Evolutionary conservation across 2,888 invertebrate species (phyloP), one percentile per base, ranked within the genome.

Genomic region (Spialia ferax): DNA sequence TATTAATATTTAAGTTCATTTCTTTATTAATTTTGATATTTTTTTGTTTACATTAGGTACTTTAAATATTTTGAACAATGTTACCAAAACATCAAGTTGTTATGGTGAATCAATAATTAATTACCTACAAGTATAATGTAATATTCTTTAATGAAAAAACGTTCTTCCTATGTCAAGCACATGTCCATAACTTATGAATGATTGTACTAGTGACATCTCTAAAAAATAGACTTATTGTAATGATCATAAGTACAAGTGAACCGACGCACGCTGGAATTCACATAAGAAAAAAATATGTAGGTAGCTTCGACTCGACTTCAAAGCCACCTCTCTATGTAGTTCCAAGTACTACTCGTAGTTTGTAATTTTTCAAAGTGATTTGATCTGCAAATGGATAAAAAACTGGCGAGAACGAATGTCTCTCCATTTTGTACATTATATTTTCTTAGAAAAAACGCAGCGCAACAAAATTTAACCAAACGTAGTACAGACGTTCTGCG

Each of bases 381-480:
- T 73, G 71, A 75, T 73, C 66, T 68, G 65, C 61, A 71, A 68
- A 71, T 74, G 73, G 54, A 65, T 65, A 71, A 71, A 75, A 74
- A 69, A 70, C 50, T 57, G 66, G 68, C 68, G 62, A 61, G 61
- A 71, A 68, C 63, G 15, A 42, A 42, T 59, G 54, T 54, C 45
- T 61, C 71, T 68, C 65, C 59, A 55, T 45, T 20, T 64, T 66
- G 73, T 71, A 69, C 29, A 20, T 11, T 32, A 60, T 48, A 54
- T 63, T 63, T 63, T 63, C 63, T 63, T 45, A 32, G 63, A 63
- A 60, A 29, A 18, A 48, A 48, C 18, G 23, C 38, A 57, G 35
- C 2, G 20, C 22, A n/a, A 15, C 42, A 45, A 57, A 35, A 8
- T 2, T 18, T 6, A 45, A 45, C 26, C 22, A 57, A 0, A 15